Base-by-base conservation (phyloP, 2,797 vertebrate species). In the Coregonus sp. region DNA sequence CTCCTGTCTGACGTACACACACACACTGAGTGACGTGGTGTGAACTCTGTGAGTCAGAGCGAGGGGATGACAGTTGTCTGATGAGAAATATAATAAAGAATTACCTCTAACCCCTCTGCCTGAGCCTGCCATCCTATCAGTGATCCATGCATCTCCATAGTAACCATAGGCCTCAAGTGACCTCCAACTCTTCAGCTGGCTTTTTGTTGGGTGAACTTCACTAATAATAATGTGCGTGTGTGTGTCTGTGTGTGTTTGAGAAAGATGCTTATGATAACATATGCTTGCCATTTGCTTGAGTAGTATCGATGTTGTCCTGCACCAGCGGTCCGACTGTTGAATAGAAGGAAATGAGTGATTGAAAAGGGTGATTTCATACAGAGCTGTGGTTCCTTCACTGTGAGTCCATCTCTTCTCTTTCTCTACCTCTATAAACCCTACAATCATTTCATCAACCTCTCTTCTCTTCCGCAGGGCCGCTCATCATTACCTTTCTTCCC, bases 401-500 rank as follows among this genome's bases (percentile, higher is more conserved):
- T 79, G 5, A 80, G 70, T 70, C 65, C 29, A 50, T 37, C 65
- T 72, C 52, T 82, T 14, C 67, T 40, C 66, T 75, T 79, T 80
- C 78, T 80, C 70, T 72, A 67, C 81, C 71, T 88, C 80, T 78
- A 20, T 81, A 65, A 87, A 86, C 75, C 72, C 89, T 80, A 80
- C 72, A 89, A 90, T 93, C 86, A 92, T 91, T 92, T 93, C 89
- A 94, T 94, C 92, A 93, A 85, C 50, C 4, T 35, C 90, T 85
- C 85, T 94, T 94, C 86, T 92, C 81, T 72, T n/a, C 68, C 75
- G 15, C 80, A 79, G 84, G 81, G 77, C 81, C 84, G 82, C 86
- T 93, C 91, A 93, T 93, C 89, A 91, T 80, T 68, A 81, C 84
- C 85, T 85, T 83, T 90, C 85, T 90, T 74, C 74, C 59, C 72